Evolutionary conservation across 2,888 invertebrate species (phyloP).

Genomic region (Tiphia femorata): DNA sequence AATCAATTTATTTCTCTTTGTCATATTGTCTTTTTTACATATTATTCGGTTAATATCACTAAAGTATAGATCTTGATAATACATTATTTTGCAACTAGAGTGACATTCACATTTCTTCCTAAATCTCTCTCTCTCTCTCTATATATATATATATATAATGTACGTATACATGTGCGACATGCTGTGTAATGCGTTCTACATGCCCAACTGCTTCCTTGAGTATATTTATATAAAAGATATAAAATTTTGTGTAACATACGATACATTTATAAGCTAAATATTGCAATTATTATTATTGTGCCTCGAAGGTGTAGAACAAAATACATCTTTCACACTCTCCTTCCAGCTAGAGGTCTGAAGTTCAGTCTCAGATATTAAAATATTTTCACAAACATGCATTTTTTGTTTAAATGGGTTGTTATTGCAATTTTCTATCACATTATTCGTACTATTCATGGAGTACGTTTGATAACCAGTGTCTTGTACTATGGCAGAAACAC

Average conservation of each 20-base stretch:
- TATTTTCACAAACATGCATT: constrained; percentile 46
- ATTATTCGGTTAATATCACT: too few relatives aligned
- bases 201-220: too few relatives aligned
- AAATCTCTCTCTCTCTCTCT: too few relatives aligned
- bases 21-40: too few relatives aligned
- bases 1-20: too few relatives aligned
- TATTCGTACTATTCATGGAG: constrained; percentile 53
- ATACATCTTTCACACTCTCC: constrained; percentile 54
- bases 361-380: constrained; percentile 46
- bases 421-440: constrained; percentile 47
- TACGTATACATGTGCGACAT: too few relatives aligned
- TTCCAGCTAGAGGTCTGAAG: constrained; percentile 54
- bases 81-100: too few relatives aligned
- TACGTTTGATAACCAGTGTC: constrained; percentile 65
- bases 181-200: too few relatives aligned
- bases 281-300: constrained; percentile 36
- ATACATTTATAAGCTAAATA: background rate
- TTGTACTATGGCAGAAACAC: constrained; percentile 49
- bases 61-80: too few relatives aligned
- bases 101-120: too few relatives aligned
- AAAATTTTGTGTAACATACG: too few relatives aligned
- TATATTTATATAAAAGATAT: background rate
- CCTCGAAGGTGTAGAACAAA: constrained; percentile 64
- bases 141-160: too few relatives aligned
- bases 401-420: constrained; percentile 44